Evolutionary conservation across 2,797 vertebrate species (phyloP), one percentile per base, ranked within the genome.

Genomic region (Calcarius lapponicus): DNA sequence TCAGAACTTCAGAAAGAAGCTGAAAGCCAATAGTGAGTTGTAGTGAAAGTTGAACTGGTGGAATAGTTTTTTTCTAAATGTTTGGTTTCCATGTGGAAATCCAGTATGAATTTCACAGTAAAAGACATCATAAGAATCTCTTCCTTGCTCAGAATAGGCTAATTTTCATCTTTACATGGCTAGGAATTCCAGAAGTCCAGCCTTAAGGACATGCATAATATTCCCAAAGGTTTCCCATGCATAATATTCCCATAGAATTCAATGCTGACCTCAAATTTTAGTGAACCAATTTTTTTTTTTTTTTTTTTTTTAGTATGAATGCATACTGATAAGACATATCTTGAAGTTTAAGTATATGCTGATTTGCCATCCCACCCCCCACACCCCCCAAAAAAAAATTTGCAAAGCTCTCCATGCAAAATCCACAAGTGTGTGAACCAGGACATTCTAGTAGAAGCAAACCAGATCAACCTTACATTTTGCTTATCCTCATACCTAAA

Each of bases 31-130:
- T 4, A 65, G 22, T 62, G 45, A 88, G 17, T 69, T 92, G 57
- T 25, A 42, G 50, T 83, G 65, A 78, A 88, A 86, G 54, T 1
- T 72, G 70, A 86, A 66, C 31, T 36, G 25, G 17, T 79, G 66
- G 62, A 69, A 75, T 40, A 61, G 12, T 15, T 86, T 83, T 42
- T 51, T 88, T 69, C 73, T 90, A n/a, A 56, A 62, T 58, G 9
- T 86, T 95, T 94, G 51, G 65, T 75, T 94, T 94, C 40, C 50
- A 71, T 42, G 11, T 79, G 36, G 66, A 42, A 56, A 62, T 62
- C 57, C 56, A 79, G 25, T 40, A 57, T 12, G 2, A 34, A 74
- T 86, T 80, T 91, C 62, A 74, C 7, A 69, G 20, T 60, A 93
- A 57, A 31, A 76, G 17, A 22, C 58, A 72, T 0, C 0, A 11